Evolutionary conservation across 1,140 invertebrate species (phyloP).

Genomic region (Fopius arisanus): DNA sequence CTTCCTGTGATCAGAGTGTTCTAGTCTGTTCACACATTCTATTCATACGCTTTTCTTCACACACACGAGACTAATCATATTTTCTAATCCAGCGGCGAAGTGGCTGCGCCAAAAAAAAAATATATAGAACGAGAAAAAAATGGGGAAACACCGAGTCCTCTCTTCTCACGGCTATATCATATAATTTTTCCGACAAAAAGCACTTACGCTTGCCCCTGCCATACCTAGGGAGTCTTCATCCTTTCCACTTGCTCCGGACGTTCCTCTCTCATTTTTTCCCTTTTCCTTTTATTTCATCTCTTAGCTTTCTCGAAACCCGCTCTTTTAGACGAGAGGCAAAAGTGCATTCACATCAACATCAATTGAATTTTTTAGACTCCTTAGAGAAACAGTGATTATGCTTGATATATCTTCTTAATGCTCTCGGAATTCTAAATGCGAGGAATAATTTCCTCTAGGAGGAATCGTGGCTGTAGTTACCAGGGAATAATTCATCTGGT

Average conservation of each 20-base stretch:
- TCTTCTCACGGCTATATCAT: slow-evolving; percentile 50
- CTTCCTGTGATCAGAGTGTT: background rate
- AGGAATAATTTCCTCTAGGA: background rate
- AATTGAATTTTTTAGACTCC: slow-evolving; percentile 53
- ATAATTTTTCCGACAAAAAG: slow-evolving; percentile 64
- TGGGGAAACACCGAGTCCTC: slow-evolving; percentile 49
- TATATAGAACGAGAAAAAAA: slow-evolving; percentile 42
- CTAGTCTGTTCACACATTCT: slow-evolving; percentile 17
- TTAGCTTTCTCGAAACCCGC: slow-evolving; percentile 53
- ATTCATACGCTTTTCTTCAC: slow-evolving; percentile 26
- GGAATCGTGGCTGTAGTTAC: background rate
- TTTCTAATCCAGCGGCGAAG: slow-evolving; percentile 58
- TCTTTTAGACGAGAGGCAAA: slow-evolving; percentile 44
- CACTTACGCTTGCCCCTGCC: slow-evolving; percentile 59
- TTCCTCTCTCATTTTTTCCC: slow-evolving; percentile 30
- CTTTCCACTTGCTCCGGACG: slow-evolving; percentile 8
- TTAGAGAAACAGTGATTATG: slow-evolving; percentile 29
- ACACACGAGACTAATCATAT: slow-evolving; percentile 60
- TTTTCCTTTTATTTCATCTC: slow-evolving; percentile 35
- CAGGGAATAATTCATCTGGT: background rate
- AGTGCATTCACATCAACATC: slow-evolving; percentile 57
- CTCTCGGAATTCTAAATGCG: background rate
- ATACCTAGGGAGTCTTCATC: slow-evolving; percentile 41
- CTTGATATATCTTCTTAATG: background rate
- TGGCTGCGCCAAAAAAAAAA: slow-evolving; percentile 35